Conservation (phyloP, 2,888 invertebrate genomes). For the Eueremaeus valkanovi region DNA sequence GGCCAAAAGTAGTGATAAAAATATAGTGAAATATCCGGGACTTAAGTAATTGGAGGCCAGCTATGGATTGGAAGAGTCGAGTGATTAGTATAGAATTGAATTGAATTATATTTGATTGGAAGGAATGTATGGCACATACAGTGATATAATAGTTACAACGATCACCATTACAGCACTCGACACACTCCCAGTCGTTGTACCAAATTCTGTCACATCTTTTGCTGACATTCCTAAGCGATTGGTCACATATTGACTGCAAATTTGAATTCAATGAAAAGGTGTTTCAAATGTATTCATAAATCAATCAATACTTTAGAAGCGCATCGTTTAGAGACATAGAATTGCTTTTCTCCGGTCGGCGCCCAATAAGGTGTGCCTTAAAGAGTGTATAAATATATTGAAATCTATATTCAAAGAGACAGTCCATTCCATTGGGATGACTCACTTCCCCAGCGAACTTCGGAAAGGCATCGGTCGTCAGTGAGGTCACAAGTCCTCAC, state of each 20-base stretch:
- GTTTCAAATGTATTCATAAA: not conserved
- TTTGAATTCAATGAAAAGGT: not conserved
- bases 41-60: conserved; percentile 16
- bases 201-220: conserved; percentile 76
- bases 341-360: conserved; percentile 84
- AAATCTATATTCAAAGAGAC: conserved; percentile 2
- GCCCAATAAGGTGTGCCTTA: conserved; percentile 89
- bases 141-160: conserved; percentile 91
- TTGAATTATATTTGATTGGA: not conserved
- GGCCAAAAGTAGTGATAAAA: not conserved
- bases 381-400: conserved; percentile 41
- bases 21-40: not conserved
- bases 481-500: conserved; percentile 83
- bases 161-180: conserved; percentile 92
- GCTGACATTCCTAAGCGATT: conserved; percentile 66
- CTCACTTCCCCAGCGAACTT: conserved; percentile 86
- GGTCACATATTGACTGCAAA: conserved; percentile 60
- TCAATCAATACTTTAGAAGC: conserved; percentile 63
- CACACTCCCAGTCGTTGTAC: conserved; percentile 96
- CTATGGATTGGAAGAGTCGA: not conserved
- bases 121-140: conserved; percentile 60
- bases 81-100: too few species aligned
- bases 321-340: conserved; percentile 86
- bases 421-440: conserved; percentile 46
- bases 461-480: conserved; percentile 80